phyloP scores from a whole-genome alignment of 1,140 invertebrate species.

The Apis florea region DNA sequence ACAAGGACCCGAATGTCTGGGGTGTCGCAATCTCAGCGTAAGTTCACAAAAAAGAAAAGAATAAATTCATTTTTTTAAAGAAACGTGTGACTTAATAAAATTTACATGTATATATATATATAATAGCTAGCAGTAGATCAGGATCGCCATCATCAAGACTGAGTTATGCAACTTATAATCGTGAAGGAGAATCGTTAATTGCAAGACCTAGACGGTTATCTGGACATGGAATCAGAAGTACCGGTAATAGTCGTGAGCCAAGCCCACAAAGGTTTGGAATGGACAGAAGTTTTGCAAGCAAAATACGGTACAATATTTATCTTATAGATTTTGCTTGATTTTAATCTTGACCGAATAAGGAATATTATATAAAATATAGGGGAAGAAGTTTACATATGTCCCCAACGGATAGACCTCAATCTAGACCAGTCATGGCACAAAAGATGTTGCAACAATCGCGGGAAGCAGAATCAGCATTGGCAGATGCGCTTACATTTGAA shows the following conservation, averaged over 20 bases:
- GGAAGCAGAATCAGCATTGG: slow-evolving; percentile 92
- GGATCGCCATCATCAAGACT: slow-evolving; percentile 92
- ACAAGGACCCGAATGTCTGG: slow-evolving; percentile 84
- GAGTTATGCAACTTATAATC: slow-evolving; percentile 85
- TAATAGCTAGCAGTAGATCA: slow-evolving; percentile 89
- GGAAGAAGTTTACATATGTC: slow-evolving; percentile 76
- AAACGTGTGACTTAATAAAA: not conserved
- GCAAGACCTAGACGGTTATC: slow-evolving; percentile 73
- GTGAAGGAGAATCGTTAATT: slow-evolving; percentile 75
- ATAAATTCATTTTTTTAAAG: not conserved
- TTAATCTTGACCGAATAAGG: not conserved
- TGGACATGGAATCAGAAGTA: slow-evolving; percentile 74
- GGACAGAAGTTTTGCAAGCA: slow-evolving; percentile 72
- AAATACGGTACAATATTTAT: slow-evolving; percentile 67
- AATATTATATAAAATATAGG: slow-evolving; percentile 44
- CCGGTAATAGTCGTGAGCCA: slow-evolving; percentile 82
- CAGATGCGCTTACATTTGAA: slow-evolving; percentile 85
- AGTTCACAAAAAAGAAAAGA: slow-evolving; percentile 74
- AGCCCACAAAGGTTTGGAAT: slow-evolving; percentile 83
- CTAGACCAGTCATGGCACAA: slow-evolving; percentile 87
- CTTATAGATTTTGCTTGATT: not conserved
- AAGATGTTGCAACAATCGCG: slow-evolving; percentile 92
- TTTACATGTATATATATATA: slow-evolving; percentile 18
- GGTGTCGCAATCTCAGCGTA: slow-evolving; percentile 95
- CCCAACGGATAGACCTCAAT: slow-evolving; percentile 80